Evolutionary conservation across 2,113 vertebrate genomes (phyloP).

Genomic region (Aptenodytes patagonicus): DNA sequence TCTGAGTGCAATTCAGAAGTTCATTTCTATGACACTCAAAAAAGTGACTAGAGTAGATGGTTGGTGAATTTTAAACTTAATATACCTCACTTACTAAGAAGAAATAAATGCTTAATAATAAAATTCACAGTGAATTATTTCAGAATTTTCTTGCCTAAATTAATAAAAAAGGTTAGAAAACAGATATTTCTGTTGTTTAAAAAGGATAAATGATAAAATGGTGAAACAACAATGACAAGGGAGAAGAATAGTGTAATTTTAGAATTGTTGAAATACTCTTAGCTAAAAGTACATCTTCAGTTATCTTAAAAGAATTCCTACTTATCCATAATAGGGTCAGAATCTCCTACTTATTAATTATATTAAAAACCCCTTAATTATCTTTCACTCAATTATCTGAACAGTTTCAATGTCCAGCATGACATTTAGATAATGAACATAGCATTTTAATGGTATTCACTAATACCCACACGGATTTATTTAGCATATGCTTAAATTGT

Average conservation of each 20-base stretch:
- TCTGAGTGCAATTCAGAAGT: neutral
- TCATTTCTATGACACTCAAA: neutral
- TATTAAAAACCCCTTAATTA: neutral
- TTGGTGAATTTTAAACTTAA: neutral
- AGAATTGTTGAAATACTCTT: neutral
- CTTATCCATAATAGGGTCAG: neutral
- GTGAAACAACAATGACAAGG: neutral
- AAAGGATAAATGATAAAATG: neutral
- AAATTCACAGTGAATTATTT: neutral
- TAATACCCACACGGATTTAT: neutral
- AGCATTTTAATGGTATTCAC: neutral
- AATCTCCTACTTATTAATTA: neutral
- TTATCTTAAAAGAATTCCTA: neutral
- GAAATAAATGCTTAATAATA: neutral
- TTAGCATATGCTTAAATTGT: neutral
- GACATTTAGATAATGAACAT: conserved; percentile 46
- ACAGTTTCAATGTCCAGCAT: conserved; percentile 5
- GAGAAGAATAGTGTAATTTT: neutral
- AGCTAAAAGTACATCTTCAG: neutral
- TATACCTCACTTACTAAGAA: neutral
- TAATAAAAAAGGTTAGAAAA: neutral
- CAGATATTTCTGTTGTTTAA: neutral
- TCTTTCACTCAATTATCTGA: conserved; percentile 14
- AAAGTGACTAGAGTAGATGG: neutral
- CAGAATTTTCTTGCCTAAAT: neutral